These are phyloP conservation scores for Quadroppia sp. DNA, from an alignment of 2,888 invertebrate species.

Conservation along the genomic window DNA sequence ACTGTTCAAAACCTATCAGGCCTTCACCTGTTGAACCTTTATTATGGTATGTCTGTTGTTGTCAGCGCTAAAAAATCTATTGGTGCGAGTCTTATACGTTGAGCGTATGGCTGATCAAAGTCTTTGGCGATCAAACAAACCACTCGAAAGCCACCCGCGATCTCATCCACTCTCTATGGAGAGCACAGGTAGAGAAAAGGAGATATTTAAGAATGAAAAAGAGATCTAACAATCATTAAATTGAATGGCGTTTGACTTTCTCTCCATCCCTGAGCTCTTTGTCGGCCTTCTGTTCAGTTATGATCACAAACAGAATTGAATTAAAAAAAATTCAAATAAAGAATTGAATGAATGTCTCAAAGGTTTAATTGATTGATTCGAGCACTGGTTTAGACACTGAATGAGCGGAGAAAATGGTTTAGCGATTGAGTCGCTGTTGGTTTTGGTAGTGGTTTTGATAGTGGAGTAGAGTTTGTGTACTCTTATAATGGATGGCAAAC, in stretches of 20 bases:
- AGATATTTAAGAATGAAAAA: constrained; percentile 9
- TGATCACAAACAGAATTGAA: not conserved
- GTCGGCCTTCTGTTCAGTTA: not conserved
- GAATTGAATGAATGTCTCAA: not conserved
- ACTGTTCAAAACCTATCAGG: not conserved
- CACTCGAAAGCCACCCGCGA: not conserved
- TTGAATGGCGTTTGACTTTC: constrained; percentile 20
- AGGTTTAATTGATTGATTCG: constrained; percentile 19
- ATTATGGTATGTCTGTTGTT: not conserved
- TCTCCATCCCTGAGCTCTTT: not conserved
- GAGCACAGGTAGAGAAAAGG: not conserved
- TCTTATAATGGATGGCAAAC: not conserved
- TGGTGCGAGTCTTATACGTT: no score
- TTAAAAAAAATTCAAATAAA: no score
- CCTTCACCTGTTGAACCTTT: not conserved
- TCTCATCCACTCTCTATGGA: no score
- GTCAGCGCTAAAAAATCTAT: not conserved
- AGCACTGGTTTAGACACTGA: not conserved
- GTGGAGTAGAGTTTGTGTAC: no score
- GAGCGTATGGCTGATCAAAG: no score
- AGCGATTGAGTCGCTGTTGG: constrained; percentile 11
- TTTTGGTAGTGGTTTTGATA: not conserved
- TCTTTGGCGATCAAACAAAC: not conserved
- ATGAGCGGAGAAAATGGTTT: not conserved
- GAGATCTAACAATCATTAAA: constrained; percentile 24